phyloP scores from a whole-genome alignment of 2,113 vertebrate genomes.

The Equus przewalskii region DNA sequence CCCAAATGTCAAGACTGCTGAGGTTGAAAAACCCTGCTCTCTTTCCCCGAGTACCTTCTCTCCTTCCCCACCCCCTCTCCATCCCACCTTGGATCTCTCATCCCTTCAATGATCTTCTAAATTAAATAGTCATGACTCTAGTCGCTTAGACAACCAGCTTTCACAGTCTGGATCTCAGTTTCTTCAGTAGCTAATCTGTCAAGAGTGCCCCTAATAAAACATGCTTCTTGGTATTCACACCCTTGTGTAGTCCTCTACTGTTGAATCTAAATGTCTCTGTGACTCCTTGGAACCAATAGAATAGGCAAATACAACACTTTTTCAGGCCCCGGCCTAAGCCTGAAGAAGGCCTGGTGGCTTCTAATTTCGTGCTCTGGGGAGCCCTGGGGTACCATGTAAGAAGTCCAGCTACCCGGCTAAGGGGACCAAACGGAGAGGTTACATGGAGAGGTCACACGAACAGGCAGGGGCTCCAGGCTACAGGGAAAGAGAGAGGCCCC shows the following conservation, averaged over 20 bases:
- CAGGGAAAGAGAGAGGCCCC: not conserved
- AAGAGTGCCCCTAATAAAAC: not conserved
- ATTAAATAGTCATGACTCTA: not conserved
- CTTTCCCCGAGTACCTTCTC: not conserved
- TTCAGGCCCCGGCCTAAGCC: not conserved
- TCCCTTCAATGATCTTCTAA: not conserved
- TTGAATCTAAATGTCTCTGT: not conserved
- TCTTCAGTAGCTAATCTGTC: not conserved
- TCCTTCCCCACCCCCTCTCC: rapidly evolving
- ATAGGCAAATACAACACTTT: not conserved
- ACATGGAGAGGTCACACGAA: not conserved
- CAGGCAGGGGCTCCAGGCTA: not conserved
- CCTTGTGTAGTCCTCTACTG: not conserved
- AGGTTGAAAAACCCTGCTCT: not conserved
- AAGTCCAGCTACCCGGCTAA: not conserved
- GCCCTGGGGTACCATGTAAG: not conserved
- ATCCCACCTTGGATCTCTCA: not conserved
- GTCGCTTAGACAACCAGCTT: not conserved
- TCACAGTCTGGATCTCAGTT: not conserved
- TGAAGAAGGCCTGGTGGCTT: not conserved
- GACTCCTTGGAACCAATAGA: not conserved
- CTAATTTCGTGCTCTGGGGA: not conserved
- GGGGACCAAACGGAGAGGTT: not conserved
- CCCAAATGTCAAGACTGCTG: not conserved
- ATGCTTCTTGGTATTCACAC: not conserved